A percentile compares a stretch with the other conserved stretches of the same genome.
phyloP scores from a whole-genome alignment of 2,888 invertebrate species.

The Anthrax anthrax region DNA sequence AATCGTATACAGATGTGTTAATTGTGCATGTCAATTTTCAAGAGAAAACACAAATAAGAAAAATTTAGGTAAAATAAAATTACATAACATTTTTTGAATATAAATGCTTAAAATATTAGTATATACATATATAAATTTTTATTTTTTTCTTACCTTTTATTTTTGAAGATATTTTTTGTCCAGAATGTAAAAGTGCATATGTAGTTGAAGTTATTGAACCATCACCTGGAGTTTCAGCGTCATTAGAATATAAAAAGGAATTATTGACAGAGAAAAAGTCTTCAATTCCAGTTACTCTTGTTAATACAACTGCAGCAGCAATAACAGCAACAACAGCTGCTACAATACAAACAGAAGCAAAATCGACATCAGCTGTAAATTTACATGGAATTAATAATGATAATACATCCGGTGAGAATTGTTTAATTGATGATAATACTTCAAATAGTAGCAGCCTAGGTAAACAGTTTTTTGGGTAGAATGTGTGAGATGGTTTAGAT shows the following conservation, averaged over 20 bases:
- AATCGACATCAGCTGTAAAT: not conserved
- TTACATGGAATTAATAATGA: not conserved
- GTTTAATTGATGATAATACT: constrained; percentile 9
- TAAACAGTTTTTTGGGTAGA: constrained; percentile 4
- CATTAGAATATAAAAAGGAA: constrained; percentile 8
- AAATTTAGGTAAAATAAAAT: not conserved
- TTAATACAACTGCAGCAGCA: constrained; percentile 3
- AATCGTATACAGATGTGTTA: constrained; percentile 43
- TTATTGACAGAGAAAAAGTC: no score
- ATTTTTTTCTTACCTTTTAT: not conserved
- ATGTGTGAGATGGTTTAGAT: no score
- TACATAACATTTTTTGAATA: not conserved
- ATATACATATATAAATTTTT: not conserved
- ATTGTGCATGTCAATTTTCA: constrained; percentile 44
- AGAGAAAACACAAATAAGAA: not conserved
- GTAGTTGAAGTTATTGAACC: constrained; percentile 33
- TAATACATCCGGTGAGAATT: constrained; percentile 3
- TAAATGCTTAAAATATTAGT: not conserved
- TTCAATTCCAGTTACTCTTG: constrained; percentile 13
- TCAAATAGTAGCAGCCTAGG: constrained; percentile 15
- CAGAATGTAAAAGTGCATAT: constrained; percentile 43
- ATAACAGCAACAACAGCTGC: constrained; percentile 1
- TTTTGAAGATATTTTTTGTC: constrained; percentile 35
- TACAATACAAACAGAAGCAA: not conserved
- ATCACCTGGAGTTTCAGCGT: constrained; percentile 16